A percentile compares a stretch with the other conserved stretches of the same genome.
Evolutionary conservation across 2,113 vertebrate species (phyloP).

Genomic region (Solea solea): DNA sequence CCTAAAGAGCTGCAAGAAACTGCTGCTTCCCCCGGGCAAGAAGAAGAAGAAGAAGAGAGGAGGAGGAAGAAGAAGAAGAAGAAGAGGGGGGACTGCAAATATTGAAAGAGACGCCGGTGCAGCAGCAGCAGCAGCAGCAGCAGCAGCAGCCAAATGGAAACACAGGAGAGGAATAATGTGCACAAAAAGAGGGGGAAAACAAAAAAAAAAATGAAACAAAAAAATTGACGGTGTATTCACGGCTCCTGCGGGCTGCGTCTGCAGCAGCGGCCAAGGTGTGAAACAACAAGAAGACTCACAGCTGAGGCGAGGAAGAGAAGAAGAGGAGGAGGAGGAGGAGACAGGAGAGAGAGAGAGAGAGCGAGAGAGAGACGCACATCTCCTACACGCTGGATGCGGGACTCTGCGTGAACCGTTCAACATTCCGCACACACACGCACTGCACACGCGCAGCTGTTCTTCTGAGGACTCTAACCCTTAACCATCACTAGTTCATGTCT

Average conservation of each 20-base stretch:
- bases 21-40: constrained; percentile 41
- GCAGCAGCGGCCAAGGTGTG: constrained; percentile 50
- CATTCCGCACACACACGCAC: constrained; percentile 21
- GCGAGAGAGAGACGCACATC: constrained; percentile 54
- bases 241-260: constrained; percentile 19
- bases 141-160: constrained; percentile 23
- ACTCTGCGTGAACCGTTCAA: constrained; percentile 31
- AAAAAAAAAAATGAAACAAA: background rate
- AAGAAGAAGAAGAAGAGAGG: background rate
- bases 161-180: background rate
- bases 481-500: no score
- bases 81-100: background rate
- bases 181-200: background rate
- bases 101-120: background rate
- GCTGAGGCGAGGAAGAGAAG: constrained; percentile 70
- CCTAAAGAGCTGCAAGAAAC: constrained; percentile 40
- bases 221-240: constrained; percentile 6
- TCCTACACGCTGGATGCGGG: constrained; percentile 45
- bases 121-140: background rate
- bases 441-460: background rate
- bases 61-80: background rate
- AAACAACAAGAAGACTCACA: constrained; percentile 52
- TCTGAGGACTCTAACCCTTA: no score
- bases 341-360: constrained; percentile 23
- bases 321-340: constrained; percentile 17